Evolutionary conservation across 2,113 vertebrate genomes (phyloP).

Genomic region (Solea senegalensis): DNA sequence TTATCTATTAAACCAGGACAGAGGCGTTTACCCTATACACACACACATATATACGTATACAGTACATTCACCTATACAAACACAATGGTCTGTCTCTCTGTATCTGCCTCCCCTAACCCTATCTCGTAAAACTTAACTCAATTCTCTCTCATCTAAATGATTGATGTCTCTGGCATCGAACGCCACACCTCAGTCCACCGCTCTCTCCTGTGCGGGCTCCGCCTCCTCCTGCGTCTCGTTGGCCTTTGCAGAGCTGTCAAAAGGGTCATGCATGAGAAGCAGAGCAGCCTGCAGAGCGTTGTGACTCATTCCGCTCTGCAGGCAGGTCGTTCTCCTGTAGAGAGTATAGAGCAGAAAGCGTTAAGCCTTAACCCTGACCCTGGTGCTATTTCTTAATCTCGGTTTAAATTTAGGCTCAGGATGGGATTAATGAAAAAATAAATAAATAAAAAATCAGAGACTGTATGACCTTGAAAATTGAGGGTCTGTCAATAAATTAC

Average conservation of each 20-base stretch:
- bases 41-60: background rate
- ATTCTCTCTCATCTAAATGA: slow-evolving; percentile 14
- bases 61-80: slow-evolving; percentile 9
- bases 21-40: background rate
- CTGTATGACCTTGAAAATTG: too few relatives aligned
- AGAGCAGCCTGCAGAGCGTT: slow-evolving; percentile 57
- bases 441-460: too few relatives aligned
- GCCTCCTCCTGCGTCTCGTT: slow-evolving; percentile 43
- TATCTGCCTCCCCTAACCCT: background rate
- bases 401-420: background rate
- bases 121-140: slow-evolving; percentile 18
- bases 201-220: background rate
- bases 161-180: slow-evolving; percentile 5
- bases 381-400: background rate
- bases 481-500: too few relatives aligned
- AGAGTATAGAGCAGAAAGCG: background rate
- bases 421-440: too few relatives aligned
- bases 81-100: slow-evolving; percentile 21
- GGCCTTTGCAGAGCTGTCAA: slow-evolving; percentile 39
- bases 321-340: slow-evolving; percentile 24
- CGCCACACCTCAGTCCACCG: too few relatives aligned
- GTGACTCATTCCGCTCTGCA: slow-evolving; percentile 58
- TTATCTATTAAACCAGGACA: slow-evolving; percentile 17
- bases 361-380: background rate
- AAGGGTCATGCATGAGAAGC: slow-evolving; percentile 26